These are phyloP conservation scores for Melanostigma gelatinosum DNA, from an alignment of 2,113 vertebrate genomes.

Conservation along the genomic window DNA sequence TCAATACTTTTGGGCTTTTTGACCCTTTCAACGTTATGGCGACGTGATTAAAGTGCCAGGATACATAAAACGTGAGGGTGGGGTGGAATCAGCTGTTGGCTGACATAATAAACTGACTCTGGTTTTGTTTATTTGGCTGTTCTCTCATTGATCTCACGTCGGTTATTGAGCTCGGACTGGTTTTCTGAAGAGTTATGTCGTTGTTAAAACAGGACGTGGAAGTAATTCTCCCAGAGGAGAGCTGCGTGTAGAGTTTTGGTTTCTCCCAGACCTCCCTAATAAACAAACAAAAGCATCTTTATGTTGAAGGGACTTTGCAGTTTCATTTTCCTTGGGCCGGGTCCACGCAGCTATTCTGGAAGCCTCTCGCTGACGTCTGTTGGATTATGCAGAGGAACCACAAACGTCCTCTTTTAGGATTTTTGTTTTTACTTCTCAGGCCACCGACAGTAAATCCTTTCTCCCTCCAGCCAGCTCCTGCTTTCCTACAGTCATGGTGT, in stretches of 20 bases:
- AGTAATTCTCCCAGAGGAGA: constrained; percentile 41
- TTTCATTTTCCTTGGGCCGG: constrained; percentile 73
- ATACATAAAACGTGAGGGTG: neutral
- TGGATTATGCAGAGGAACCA: constrained; percentile 73
- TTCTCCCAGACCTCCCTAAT: constrained; percentile 40
- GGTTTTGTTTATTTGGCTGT: constrained; percentile 5
- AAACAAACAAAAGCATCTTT: constrained; percentile 39
- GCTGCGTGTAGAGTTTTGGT: constrained; percentile 35
- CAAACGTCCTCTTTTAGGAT: constrained; percentile 74
- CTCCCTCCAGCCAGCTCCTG: constrained; percentile 65
- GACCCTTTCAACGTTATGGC: neutral
- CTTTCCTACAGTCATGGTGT: constrained; percentile 72
- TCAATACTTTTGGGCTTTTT: neutral
- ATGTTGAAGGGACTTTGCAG: constrained; percentile 58
- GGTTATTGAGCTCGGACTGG: constrained; percentile 1
- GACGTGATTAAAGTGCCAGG: neutral
- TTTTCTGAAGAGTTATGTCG: constrained; percentile 2
- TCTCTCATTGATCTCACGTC: constrained; percentile 14
- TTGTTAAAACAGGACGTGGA: constrained; percentile 50
- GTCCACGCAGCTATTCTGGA: constrained; percentile 70
- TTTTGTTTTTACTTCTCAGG: constrained; percentile 74
- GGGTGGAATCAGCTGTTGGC: neutral
- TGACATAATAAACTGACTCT: constrained; percentile 1
- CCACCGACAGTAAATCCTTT: constrained; percentile 75
- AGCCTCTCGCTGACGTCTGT: constrained; percentile 67